Evolutionary conservation across 2,888 invertebrate genomes (phyloP).

Genomic region (Argyra leucocephala): DNA sequence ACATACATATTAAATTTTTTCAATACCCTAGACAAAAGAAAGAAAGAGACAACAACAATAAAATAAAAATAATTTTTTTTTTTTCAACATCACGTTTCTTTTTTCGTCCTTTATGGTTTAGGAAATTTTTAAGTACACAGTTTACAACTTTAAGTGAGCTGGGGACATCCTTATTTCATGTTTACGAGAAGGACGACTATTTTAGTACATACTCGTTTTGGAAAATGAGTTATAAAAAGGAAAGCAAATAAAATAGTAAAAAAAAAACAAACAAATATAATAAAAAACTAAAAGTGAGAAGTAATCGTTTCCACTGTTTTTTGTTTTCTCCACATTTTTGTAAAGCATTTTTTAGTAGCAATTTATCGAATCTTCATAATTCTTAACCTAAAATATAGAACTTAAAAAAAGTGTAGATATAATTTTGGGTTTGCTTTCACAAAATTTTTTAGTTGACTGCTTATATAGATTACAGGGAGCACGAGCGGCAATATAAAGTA

Average conservation of each 20-base stretch:
- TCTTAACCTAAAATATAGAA: no score
- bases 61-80: not conserved
- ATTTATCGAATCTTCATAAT: no score
- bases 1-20: not conserved
- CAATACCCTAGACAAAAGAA: not conserved
- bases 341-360: no score
- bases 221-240: not conserved
- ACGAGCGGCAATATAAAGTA: no score
- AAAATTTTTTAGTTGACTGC: no score
- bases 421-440: no score
- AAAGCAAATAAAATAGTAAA: not conserved
- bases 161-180: not conserved
- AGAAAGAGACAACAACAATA: not conserved
- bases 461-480: no score
- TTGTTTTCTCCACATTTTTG: no score
- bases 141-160: not conserved
- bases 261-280: no score
- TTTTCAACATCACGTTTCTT: not conserved
- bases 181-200: conserved; percentile 1
- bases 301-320: no score
- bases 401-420: no score
- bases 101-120: not conserved
- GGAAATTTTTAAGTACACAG: not conserved
- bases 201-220: not conserved
- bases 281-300: no score